These are phyloP conservation scores for Sogatella furcifera DNA, from an alignment of 1,140 invertebrate species.

Conservation along the genomic window DNA sequence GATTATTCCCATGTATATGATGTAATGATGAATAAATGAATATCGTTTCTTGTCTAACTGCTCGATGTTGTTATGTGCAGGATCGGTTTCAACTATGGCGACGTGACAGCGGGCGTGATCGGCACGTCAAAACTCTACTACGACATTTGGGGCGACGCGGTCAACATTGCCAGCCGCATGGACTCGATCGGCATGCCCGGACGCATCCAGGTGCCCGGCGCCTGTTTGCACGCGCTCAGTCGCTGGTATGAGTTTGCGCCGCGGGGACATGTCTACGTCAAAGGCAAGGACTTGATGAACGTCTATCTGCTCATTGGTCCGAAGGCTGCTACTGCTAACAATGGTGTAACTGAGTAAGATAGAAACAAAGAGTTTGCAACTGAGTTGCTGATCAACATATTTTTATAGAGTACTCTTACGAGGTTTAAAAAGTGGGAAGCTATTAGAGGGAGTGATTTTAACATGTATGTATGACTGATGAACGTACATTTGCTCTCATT, in stretches of 20 bases:
- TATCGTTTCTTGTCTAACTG: too few relatives aligned
- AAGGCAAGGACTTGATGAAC: conserved; percentile 92
- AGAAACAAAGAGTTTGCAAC: too few relatives aligned
- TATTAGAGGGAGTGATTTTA: too few relatives aligned
- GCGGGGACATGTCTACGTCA: conserved; percentile 81
- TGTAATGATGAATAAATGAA: too few relatives aligned
- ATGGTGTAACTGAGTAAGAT: too few relatives aligned
- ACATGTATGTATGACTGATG: too few relatives aligned
- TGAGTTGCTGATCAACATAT: too few relatives aligned
- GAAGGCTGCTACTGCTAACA: conserved; percentile 6
- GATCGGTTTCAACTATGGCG: conserved; percentile 55
- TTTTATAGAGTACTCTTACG: too few relatives aligned
- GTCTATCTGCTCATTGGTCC: conserved; percentile 53
- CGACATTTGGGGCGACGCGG: conserved; percentile 97
- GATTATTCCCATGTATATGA: too few relatives aligned
- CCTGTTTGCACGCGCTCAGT: conserved; percentile 52
- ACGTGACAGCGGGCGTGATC: conserved; percentile 88
- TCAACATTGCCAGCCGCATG: conserved; percentile 94
- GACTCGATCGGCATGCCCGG: conserved; percentile 83
- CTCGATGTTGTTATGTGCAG: conserved; percentile 23
- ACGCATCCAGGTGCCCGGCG: conserved; percentile 74
- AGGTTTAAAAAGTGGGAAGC: too few relatives aligned
- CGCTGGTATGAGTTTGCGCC: conserved; percentile 64
- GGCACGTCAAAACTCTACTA: conserved; percentile 93
- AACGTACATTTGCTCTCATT: too few relatives aligned